A percentile compares a stretch with the other conserved stretches of the same genome.
Conservation (phyloP, 64 coral and sea anemone species). For the Pachyseris speciosa region DNA sequence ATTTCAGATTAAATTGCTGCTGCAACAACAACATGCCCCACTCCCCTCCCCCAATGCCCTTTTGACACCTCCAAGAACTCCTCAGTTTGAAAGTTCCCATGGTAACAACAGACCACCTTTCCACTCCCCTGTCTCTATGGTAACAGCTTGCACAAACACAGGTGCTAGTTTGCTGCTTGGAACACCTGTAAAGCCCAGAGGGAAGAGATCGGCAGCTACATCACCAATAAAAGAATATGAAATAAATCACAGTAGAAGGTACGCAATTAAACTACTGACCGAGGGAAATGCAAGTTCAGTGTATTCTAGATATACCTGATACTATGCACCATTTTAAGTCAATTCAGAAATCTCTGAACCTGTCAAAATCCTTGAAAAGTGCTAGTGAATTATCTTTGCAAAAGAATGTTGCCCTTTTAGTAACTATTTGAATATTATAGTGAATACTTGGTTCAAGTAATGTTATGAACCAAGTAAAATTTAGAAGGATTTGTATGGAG, state of each 20-base stretch:
- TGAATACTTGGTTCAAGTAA: no score
- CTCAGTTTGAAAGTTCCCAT: not conserved
- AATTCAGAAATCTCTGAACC: no score
- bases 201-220: constrained; percentile 76
- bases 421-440: no score
- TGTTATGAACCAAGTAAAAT: no score
- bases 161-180: constrained; percentile 80
- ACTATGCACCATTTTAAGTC: no score
- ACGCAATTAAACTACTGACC: no score
- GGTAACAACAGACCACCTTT: not conserved
- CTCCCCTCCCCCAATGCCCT: constrained; percentile 41
- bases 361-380: no score
- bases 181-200: constrained; percentile 38
- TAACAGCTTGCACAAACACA: constrained; percentile 82
- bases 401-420: no score
- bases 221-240: constrained; percentile 72
- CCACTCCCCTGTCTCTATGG: constrained; percentile 22
- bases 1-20: constrained; percentile 75
- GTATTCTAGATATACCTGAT: no score
- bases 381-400: no score
- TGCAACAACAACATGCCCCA: constrained; percentile 61
- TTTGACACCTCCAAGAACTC: not conserved
- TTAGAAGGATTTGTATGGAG: no score
- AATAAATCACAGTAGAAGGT: constrained; percentile 1
- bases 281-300: no score